A percentile compares a stretch with the other conserved stretches of the same genome.
These are phyloP conservation scores for Micromussa lordhowensis DNA, from an alignment of 92 coral and sea anemone species.

Conservation along the genomic window DNA sequence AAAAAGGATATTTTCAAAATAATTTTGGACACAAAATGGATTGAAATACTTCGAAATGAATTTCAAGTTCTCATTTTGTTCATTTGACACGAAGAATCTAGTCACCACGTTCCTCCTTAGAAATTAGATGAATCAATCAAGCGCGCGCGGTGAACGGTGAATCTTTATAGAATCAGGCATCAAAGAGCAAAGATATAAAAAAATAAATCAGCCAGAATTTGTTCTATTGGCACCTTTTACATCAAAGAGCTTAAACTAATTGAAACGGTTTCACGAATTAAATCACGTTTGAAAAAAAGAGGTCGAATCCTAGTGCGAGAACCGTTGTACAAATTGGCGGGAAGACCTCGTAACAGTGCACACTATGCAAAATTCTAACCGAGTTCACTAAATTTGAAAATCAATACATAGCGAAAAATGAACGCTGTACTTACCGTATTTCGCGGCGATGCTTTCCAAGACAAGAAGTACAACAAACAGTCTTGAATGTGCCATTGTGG, in stretches of 20 bases:
- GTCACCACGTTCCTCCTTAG: neutral
- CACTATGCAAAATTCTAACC: neutral
- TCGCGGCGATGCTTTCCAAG: conserved; percentile 10
- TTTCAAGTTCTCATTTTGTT: neutral
- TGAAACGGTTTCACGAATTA: neutral
- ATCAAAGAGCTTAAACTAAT: neutral
- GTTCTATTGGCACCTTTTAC: neutral
- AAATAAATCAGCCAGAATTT: too few species aligned
- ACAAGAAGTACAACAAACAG: neutral
- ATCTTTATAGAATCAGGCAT: neutral
- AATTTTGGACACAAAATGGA: neutral
- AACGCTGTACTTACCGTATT: conserved; percentile 15
- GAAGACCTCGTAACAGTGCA: neutral
- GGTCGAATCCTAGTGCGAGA: neutral
- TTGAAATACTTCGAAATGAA: too few species aligned
- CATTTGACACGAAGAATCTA: too few species aligned
- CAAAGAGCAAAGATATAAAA: neutral
- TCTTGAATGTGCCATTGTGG: conserved; percentile 13
- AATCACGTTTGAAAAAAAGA: neutral
- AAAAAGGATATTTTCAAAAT: too few species aligned
- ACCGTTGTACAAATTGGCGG: neutral
- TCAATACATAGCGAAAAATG: neutral
- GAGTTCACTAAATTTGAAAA: neutral
- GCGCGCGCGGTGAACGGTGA: neutral
- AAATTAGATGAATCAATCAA: neutral